Percentiles rank a stretch among this genome's conserved stretches.
Conservation (phyloP, 1,140 invertebrate species). For the Acromyrmex echinatior region DNA sequence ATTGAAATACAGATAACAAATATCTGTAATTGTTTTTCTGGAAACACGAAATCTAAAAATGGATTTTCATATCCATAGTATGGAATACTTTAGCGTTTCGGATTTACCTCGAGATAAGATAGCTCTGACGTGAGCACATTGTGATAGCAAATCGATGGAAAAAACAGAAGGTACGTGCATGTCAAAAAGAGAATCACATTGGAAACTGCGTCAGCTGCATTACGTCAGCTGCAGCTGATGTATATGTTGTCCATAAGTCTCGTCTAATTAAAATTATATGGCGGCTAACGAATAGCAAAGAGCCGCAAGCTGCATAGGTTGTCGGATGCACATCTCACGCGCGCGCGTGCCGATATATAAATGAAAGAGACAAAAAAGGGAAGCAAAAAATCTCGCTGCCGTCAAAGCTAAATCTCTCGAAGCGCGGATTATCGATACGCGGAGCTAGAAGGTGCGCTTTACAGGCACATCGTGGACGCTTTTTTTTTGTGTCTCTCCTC, state of each 20-base stretch:
- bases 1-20: not conserved
- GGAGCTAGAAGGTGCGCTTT: slow-evolving; percentile 47
- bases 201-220: slow-evolving; percentile 17
- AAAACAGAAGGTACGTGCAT: not conserved
- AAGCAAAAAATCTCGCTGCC: slow-evolving; percentile 35
- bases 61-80: not conserved
- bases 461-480: slow-evolving; percentile 12
- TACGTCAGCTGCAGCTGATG: slow-evolving; percentile 10
- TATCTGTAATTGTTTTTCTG: not conserved
- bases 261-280: slow-evolving; percentile 74
- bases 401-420: slow-evolving; percentile 59
- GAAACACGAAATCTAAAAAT: not conserved
- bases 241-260: slow-evolving; percentile 63
- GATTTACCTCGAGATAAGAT: not conserved
- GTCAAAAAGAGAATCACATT: not conserved
- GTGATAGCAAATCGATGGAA: not conserved
- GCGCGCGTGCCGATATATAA: slow-evolving; percentile 53
- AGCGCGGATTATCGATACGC: slow-evolving; percentile 60
- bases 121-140: not conserved
- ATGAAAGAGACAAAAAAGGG: slow-evolving; percentile 52
- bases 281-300: slow-evolving; percentile 53
- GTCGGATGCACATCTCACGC: slow-evolving; percentile 29
- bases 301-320: slow-evolving; percentile 20
- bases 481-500: slow-evolving; percentile 9
- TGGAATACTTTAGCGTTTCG: not conserved